Percentiles rank a stretch among this genome's conserved stretches.
Evolutionary conservation across 2,113 vertebrate species (phyloP).

Genomic region (Procavia capensis): DNA sequence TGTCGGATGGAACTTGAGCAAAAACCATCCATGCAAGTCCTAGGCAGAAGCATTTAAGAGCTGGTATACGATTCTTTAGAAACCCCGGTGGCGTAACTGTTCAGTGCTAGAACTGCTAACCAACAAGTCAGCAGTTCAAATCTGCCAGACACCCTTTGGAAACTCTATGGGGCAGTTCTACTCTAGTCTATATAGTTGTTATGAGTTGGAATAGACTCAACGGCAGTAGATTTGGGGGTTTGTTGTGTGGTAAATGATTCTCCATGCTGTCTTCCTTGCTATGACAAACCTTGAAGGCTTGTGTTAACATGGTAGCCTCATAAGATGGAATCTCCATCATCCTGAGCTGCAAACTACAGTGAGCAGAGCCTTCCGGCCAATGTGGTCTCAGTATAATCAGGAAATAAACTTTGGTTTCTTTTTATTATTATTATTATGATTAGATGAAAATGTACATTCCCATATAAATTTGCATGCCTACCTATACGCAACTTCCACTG

Average conservation of each 20-base stretch:
- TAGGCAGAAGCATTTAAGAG: background rate
- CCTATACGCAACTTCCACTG: too few species aligned
- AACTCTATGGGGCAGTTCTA: too few species aligned
- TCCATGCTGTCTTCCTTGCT: background rate
- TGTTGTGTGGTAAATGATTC: background rate
- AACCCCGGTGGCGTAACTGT: too few species aligned
- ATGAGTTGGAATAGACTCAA: too few species aligned
- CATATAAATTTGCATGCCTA: too few species aligned
- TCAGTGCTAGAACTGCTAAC: too few species aligned
- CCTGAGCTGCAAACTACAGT: background rate
- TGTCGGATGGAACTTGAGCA: background rate
- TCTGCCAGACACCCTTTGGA: too few species aligned
- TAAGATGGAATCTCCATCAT: background rate
- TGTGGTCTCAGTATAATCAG: background rate
- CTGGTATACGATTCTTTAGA: background rate
- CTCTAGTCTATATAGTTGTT: too few species aligned
- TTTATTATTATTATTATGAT: too few species aligned
- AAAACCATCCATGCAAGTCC: background rate
- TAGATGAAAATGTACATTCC: too few species aligned
- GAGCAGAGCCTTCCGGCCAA: background rate
- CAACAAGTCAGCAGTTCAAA: too few species aligned
- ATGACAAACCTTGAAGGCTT: background rate
- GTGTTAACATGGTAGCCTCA: background rate
- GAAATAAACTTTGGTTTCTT: background rate
- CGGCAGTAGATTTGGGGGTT: too few species aligned